Percentiles rank a stretch among this genome's conserved stretches.
These are phyloP conservation scores for Drepana arcuata DNA, from an alignment of 1,140 invertebrate species.

Conservation along the genomic window DNA sequence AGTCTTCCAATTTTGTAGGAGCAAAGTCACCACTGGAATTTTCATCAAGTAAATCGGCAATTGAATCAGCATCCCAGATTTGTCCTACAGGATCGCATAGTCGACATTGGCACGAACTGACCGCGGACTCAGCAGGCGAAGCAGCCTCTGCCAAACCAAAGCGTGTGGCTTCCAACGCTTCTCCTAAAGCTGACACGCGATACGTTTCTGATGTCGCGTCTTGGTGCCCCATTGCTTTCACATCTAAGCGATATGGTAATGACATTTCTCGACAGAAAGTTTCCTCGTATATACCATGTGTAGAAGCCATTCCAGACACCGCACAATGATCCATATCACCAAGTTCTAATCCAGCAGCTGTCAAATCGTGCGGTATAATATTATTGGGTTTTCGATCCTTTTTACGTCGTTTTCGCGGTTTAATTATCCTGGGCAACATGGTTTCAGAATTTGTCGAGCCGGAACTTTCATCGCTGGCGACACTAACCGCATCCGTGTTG, in stretches of 20 bases:
- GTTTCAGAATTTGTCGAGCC: conserved; percentile 81
- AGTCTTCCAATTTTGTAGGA: conserved; percentile 60
- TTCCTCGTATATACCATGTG: conserved; percentile 56
- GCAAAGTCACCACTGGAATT: conserved; percentile 62
- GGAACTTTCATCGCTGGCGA: conserved; percentile 84
- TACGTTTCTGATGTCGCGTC: conserved; percentile 50
- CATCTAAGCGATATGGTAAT: conserved; percentile 53
- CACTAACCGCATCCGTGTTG: conserved; percentile 78
- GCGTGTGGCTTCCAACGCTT: conserved; percentile 61
- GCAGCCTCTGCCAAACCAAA: conserved; percentile 53
- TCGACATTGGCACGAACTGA: conserved; percentile 81
- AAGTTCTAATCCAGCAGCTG: conserved; percentile 37
- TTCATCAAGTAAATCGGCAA: conserved; percentile 52
- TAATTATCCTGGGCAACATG: conserved; percentile 88
- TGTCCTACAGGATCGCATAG: conserved; percentile 84
- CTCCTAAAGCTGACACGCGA: conserved; percentile 56
- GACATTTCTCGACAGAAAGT: conserved; percentile 54
- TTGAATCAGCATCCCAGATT: conserved; percentile 81
- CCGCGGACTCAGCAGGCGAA: conserved; percentile 60
- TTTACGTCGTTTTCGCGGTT: conserved; percentile 89
- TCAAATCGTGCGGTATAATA: conserved; percentile 54
- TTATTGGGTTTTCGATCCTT: conserved; percentile 84
- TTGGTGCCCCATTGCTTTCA: conserved; percentile 56
- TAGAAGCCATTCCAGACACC: conserved; percentile 38
- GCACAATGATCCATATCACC: conserved; percentile 47